Evolutionary conservation across 1,140 invertebrate species (phyloP).

Genomic region (Rhopalosiphum maidis): DNA sequence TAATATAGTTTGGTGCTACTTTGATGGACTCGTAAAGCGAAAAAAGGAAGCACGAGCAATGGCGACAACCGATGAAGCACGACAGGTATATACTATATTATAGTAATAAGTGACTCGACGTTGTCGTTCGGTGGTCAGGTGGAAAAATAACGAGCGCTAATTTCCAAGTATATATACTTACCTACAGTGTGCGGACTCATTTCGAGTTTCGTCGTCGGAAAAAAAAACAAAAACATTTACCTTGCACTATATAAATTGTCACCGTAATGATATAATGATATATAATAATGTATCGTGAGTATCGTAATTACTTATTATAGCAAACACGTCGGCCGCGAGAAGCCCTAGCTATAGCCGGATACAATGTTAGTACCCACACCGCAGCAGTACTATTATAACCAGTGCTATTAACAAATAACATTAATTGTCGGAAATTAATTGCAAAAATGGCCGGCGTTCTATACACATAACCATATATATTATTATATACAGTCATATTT

Average conservation of each 20-base stretch:
- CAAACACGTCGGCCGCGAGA: not conserved
- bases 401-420: not conserved
- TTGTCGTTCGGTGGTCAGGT: constrained; percentile 25
- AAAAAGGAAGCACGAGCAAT: not conserved
- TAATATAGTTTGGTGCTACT: not conserved
- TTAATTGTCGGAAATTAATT: not conserved
- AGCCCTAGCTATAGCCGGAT: not conserved
- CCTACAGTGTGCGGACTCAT: not conserved
- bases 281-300: constrained; percentile 13
- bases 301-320: not conserved
- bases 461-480: not conserved
- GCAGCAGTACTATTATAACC: not conserved
- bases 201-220: not conserved
- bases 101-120: constrained; percentile 9
- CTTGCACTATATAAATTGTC: not conserved
- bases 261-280: not conserved
- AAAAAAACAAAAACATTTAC: constrained; percentile 22
- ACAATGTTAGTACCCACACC: not conserved
- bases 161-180: not conserved
- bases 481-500: not conserved
- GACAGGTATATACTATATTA: not conserved
- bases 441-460: not conserved
- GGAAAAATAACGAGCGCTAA: constrained; percentile 55
- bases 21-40: not conserved
- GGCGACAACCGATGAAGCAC: no score